Percentiles rank a stretch among this genome's conserved stretches.
phyloP scores from a whole-genome alignment of 2,113 vertebrate genomes.

The Campylomormyrus tamandua region DNA sequence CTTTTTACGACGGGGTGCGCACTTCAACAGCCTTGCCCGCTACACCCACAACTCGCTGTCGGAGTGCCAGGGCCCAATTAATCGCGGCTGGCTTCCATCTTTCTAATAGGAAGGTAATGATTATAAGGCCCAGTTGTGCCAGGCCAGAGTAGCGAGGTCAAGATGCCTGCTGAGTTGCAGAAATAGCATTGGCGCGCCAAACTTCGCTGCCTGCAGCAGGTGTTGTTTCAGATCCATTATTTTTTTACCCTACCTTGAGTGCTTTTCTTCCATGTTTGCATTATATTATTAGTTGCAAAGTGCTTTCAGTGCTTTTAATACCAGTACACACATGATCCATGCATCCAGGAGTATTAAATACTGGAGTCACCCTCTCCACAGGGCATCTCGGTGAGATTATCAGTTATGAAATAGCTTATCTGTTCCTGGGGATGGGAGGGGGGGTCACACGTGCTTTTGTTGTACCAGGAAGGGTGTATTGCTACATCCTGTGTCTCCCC shows the following conservation, averaged over 20 bases:
- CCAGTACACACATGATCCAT: background rate
- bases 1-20: background rate
- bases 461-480: background rate
- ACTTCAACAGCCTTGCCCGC: background rate
- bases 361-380: background rate
- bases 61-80: background rate
- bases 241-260: no score
- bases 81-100: background rate
- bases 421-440: background rate
- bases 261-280: background rate
- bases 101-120: background rate
- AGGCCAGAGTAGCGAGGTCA: background rate
- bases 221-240: background rate
- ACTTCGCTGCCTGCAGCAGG: background rate
- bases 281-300: background rate
- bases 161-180: background rate
- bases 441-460: background rate
- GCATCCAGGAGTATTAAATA: background rate
- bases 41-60: background rate
- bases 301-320: background rate
- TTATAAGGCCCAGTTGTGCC: background rate
- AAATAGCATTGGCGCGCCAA: background rate
- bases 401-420: background rate
- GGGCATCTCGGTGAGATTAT: background rate
- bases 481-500: background rate